Evolutionary conservation across 2,888 invertebrate species (phyloP).

Genomic region (Lacanobia oleracea): DNA sequence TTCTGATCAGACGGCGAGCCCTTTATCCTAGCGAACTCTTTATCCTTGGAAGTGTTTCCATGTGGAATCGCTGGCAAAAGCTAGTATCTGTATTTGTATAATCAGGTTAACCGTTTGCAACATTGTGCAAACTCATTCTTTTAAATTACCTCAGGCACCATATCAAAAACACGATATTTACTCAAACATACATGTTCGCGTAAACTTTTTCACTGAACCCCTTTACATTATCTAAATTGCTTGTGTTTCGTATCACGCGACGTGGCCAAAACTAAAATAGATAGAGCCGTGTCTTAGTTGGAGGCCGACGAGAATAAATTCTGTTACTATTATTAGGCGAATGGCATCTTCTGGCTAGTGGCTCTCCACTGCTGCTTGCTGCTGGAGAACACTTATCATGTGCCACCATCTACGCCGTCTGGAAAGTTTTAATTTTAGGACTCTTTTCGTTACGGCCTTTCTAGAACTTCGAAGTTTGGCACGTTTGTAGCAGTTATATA

Average conservation of each 20-base stretch:
- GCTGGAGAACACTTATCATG: conserved; percentile 58
- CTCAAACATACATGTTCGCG: conserved; percentile 12
- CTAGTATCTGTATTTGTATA: background rate
- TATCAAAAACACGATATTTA: conserved; percentile 15
- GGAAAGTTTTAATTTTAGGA: conserved; percentile 58
- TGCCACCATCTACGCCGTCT: conserved; percentile 52
- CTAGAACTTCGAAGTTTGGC: conserved; percentile 35
- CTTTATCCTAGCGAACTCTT: too few relatives aligned
- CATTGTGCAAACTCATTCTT: conserved; percentile 29
- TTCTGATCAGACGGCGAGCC: too few relatives aligned
- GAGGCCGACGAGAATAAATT: conserved; percentile 85
- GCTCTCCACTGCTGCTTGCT: conserved; percentile 61
- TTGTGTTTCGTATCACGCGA: conserved; percentile 70
- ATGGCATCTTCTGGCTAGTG: conserved; percentile 70
- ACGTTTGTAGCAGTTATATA: conserved; percentile 29
- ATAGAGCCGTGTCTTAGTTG: conserved; percentile 81
- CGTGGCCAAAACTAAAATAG: conserved; percentile 82
- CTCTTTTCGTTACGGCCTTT: conserved; percentile 34
- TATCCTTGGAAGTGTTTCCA: too few relatives aligned
- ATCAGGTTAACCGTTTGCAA: conserved; percentile 5
- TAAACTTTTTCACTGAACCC: conserved; percentile 43
- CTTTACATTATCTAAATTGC: conserved; percentile 61
- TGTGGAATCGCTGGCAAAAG: too few relatives aligned
- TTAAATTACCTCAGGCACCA: conserved; percentile 27
- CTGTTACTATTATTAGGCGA: conserved; percentile 81